phyloP scores from a whole-genome alignment of 2,113 vertebrate genomes.

The Cairina moschata region DNA sequence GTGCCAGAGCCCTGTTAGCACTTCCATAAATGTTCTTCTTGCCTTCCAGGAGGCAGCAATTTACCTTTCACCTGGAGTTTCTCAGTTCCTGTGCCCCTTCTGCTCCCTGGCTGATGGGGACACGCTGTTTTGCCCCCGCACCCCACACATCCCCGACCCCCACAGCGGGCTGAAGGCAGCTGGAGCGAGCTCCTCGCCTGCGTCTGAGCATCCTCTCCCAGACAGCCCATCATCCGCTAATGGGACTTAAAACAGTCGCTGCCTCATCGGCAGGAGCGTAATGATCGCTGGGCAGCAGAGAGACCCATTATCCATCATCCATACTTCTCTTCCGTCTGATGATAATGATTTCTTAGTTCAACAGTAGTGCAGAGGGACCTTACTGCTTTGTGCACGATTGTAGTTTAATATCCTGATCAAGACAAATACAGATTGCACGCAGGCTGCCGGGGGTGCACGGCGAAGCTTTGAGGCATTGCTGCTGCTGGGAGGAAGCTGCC shows the following conservation, averaged over 20 bases:
- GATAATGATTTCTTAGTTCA: conserved; percentile 78
- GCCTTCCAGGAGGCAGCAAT: not conserved
- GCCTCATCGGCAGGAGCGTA: conserved; percentile 75
- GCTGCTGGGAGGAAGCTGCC: not conserved
- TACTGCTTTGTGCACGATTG: conserved; percentile 59
- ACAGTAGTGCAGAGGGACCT: conserved; percentile 63
- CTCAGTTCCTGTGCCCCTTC: not conserved
- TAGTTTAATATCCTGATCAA: conserved; percentile 69
- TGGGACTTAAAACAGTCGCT: conserved; percentile 80
- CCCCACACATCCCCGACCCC: not conserved
- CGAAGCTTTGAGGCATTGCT: not conserved
- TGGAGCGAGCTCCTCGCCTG: conserved; percentile 66
- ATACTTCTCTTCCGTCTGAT: conserved; percentile 70
- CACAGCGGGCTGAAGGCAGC: conserved; percentile 53
- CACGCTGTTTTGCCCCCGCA: rapidly evolving
- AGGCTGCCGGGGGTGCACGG: not conserved
- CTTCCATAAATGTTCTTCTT: not conserved
- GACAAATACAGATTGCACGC: conserved; percentile 63
- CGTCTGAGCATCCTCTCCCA: conserved; percentile 74
- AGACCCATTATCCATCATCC: conserved; percentile 81
- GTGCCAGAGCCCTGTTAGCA: not conserved
- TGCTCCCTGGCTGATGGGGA: rapidly evolving
- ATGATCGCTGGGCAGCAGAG: conserved; percentile 76
- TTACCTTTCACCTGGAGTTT: not conserved
- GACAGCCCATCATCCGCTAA: conserved; percentile 81